Base-by-base conservation (phyloP, 2,113 vertebrate genomes). In the Campylomormyrus numenius region DNA sequence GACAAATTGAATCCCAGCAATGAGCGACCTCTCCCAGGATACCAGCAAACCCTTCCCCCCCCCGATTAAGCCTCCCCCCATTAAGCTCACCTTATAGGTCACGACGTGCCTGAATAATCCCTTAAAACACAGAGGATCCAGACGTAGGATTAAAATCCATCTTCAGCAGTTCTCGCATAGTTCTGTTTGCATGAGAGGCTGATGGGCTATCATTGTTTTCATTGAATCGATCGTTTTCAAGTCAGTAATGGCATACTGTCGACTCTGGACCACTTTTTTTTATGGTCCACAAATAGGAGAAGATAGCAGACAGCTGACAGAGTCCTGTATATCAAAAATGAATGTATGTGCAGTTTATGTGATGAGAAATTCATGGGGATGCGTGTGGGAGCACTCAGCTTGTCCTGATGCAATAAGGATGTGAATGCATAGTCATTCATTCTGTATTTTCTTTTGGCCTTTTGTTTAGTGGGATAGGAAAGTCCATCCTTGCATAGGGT, bases 41-140 rank as follows among this genome's bases (percentile, higher is more conserved):
- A 21, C 8, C 66, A 11, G 50, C 17, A 87, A 27, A 42, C 45
- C 24, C 39, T 5, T 31, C 24, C 53, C 52, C 70, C 2, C 27
- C 17, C 70, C 83, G 83, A 86, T 85, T 87, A 58, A 52, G 49
- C 87, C 90, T 87, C 77, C 31, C 50, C 42, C 7, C 9, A 45
- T 50, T 46, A 90, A 92, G 86, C 90, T 90, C 52, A 49, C 84
- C 87, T 53, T 92, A 89, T 86, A 89, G 90, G 87, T 90, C 83
- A n/a, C 74, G 85, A 80, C 15, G 53, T 86, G 56, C 80, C 88
- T 27, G 90, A 84, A 74, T 92, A 91, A 92, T 92, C 88, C 91
- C 53, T 42, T 49, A 88, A 90, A 90, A 88, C 48, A 92, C 89
- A 92, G 50, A 70, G 83, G n/a, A 88, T 56, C 35, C 31, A 52